A percentile compares a stretch with the other conserved stretches of the same genome.
Conservation (phyloP, 2,888 invertebrate species). For the Caenorhabditis uteleia region DNA sequence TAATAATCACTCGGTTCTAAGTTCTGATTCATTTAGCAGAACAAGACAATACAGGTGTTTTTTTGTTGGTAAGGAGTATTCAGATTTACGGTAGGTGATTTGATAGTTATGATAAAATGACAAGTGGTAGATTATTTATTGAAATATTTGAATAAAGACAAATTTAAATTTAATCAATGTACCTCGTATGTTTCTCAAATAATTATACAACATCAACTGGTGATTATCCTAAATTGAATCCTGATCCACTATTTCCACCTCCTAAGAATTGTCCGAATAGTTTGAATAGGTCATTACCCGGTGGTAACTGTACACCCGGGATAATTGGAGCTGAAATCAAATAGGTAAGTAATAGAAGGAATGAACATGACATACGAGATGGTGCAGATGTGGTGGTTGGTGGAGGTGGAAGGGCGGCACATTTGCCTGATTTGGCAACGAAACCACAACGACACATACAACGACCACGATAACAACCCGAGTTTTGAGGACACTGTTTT, state of each 20-base stretch:
- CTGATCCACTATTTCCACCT: conserved; percentile 6
- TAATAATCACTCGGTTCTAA: no score
- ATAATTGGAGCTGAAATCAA: conserved; percentile 34
- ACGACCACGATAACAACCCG: conserved; percentile 67
- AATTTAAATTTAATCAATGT: no score
- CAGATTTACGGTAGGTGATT: no score
- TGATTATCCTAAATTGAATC: conserved; percentile 1
- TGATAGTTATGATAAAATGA: no score
- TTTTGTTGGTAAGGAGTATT: no score
- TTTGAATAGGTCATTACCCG: conserved; percentile 43
- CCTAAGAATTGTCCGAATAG: conserved; percentile 47
- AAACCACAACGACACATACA: conserved; percentile 67
- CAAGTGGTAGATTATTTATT: no score
- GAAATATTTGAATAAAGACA: no score
- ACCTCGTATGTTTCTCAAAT: conserved; percentile 8
- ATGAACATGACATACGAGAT: conserved; percentile 42
- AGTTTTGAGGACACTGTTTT: conserved; percentile 66
- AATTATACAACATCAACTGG: no score
- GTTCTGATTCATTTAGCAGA: no score
- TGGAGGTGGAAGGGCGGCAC: conserved; percentile 58
- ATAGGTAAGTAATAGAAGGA: background rate
- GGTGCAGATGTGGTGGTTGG: conserved; percentile 62
- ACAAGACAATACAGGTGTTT: no score
- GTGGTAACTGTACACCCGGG: conserved; percentile 35
- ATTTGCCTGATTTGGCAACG: conserved; percentile 54